A percentile compares a stretch with the other conserved stretches of the same genome.
Conservation (phyloP, 2,797 vertebrate genomes). For the Naso thynnoides region DNA sequence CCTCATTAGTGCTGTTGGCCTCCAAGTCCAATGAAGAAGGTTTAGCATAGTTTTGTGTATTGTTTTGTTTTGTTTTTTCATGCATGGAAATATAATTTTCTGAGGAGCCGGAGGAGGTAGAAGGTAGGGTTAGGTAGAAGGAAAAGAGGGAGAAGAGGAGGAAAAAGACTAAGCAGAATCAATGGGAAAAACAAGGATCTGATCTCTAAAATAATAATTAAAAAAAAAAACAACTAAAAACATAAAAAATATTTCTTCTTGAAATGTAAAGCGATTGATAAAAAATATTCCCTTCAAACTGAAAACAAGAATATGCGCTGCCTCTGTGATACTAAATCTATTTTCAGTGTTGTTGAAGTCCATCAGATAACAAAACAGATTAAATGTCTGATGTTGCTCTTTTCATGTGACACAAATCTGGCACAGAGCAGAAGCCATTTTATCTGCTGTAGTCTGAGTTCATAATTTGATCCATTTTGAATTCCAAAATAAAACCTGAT, state of each 20-base stretch:
- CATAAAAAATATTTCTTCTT: not conserved
- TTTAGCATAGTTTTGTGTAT: too few species aligned
- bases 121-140: too few species aligned
- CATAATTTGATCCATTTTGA: not conserved
- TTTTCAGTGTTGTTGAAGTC: conserved; percentile 12
- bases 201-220: too few species aligned
- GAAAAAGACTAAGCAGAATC: too few species aligned
- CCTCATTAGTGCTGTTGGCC: too few species aligned
- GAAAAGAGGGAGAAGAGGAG: too few species aligned
- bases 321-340: not conserved
- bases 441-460: conserved; percentile 10
- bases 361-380: conserved; percentile 16
- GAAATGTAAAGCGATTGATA: not conserved
- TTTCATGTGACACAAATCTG: conserved; percentile 25
- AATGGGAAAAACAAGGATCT: too few species aligned
- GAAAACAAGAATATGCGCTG: not conserved
- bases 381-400: conserved; percentile 11
- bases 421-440: conserved; percentile 1
- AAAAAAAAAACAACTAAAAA: too few species aligned
- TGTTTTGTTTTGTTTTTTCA: too few species aligned
- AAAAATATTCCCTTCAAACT: not conserved
- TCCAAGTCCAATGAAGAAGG: too few species aligned
- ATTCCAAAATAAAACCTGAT: not conserved
- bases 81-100: too few species aligned
- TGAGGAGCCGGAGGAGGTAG: too few species aligned